A percentile compares a stretch with the other conserved stretches of the same genome.
phyloP scores from a whole-genome alignment of 2,797 vertebrate genomes.

The Ceyx erithaca region DNA sequence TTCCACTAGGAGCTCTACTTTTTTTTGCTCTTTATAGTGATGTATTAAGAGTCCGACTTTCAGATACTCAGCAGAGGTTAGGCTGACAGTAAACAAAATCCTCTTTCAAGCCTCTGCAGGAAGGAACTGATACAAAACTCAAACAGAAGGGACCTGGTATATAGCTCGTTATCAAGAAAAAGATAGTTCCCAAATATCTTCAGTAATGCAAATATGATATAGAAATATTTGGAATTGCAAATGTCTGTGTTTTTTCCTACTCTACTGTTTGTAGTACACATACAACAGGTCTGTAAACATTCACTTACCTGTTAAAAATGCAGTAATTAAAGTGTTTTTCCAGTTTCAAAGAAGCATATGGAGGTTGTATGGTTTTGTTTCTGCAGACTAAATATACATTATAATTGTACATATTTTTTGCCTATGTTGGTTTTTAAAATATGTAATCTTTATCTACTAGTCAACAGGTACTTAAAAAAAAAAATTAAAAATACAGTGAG shows the following conservation, averaged over 20 bases:
- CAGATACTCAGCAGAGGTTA: slow-evolving; percentile 34
- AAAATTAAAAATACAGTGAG: not conserved
- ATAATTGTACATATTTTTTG: not conserved
- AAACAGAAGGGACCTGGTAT: not conserved
- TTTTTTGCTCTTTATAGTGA: slow-evolving; percentile 38
- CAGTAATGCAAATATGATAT: not conserved
- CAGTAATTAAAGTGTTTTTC: not conserved
- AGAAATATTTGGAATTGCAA: not conserved
- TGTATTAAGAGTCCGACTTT: slow-evolving; percentile 34
- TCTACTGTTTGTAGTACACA: not conserved
- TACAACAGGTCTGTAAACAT: not conserved
- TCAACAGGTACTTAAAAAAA: not conserved
- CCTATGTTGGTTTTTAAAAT: not conserved
- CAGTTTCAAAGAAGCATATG: not conserved
- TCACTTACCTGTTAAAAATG: not conserved
- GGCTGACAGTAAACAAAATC: slow-evolving; percentile 17
- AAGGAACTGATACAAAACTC: not conserved
- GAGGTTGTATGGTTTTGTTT: not conserved
- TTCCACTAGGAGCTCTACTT: not conserved
- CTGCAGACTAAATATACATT: not conserved
- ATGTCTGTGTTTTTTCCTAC: not conserved
- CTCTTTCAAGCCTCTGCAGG: not conserved
- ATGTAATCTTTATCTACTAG: not conserved
- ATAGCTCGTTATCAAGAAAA: not conserved
- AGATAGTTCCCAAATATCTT: not conserved